Conservation (phyloP, 2,113 vertebrate species). For the Prochilodus magdalenae region DNA sequence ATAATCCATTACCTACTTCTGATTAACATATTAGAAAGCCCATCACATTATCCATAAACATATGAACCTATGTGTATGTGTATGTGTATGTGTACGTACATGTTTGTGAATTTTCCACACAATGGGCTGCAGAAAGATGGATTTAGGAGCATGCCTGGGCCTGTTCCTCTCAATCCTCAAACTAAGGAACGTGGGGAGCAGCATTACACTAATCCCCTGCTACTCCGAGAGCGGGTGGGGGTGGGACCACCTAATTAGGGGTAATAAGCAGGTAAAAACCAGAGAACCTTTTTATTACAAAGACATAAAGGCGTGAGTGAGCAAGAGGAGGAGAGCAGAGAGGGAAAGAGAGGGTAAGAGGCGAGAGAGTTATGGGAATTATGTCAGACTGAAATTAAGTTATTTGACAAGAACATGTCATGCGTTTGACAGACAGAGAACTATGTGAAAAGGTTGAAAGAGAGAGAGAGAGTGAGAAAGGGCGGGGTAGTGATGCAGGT, state of each 20-base stretch:
- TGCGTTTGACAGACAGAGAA: background rate
- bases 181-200: constrained; percentile 58
- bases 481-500: background rate
- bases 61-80: constrained; percentile 14
- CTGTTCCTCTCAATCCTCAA: constrained; percentile 69
- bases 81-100: constrained; percentile 50
- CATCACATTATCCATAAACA: too few relatives aligned
- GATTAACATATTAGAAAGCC: too few relatives aligned
- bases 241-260: too few relatives aligned
- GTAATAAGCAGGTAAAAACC: too few relatives aligned
- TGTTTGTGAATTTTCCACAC: constrained; percentile 74
- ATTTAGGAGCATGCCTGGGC: constrained; percentile 72
- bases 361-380: background rate
- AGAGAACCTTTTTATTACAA: too few relatives aligned
- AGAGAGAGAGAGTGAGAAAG: background rate
- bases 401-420: constrained; percentile 5
- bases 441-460: background rate
- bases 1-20: too few relatives aligned
- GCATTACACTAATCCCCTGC: constrained; percentile 71
- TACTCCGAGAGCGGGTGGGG: constrained; percentile 43
- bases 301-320: too few relatives aligned
- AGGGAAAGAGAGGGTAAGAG: constrained; percentile 18
- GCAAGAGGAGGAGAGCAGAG: background rate
- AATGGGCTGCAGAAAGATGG: constrained; percentile 70
- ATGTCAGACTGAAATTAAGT: constrained; percentile 7